Evolutionary conservation across 2,113 vertebrate species (phyloP).

Genomic region (Phalacrocorax carbo): DNA sequence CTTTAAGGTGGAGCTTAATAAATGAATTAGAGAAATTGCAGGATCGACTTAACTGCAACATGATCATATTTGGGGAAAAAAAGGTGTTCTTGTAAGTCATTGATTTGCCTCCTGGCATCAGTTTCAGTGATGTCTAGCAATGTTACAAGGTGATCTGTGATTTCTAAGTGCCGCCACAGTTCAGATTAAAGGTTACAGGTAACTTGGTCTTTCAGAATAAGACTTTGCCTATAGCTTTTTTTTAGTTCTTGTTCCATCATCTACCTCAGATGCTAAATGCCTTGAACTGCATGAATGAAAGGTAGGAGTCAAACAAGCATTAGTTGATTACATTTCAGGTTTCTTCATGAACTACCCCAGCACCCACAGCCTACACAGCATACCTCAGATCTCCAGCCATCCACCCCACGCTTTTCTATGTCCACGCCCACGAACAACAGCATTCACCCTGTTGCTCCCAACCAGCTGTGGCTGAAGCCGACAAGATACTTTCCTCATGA

Average conservation of each 20-base stretch:
- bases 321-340: neutral
- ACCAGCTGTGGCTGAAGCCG: neutral
- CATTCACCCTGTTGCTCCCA: neutral
- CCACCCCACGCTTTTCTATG: neutral
- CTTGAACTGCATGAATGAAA: neutral
- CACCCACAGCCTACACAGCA: neutral
- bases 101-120: slow-evolving; percentile 9
- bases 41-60: neutral
- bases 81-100: neutral
- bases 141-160: neutral
- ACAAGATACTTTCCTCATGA: neutral
- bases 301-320: neutral
- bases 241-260: neutral
- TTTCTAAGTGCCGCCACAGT: neutral
- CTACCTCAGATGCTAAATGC: neutral
- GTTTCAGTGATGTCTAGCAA: neutral
- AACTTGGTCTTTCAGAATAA: neutral
- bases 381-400: neutral
- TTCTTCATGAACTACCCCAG: neutral
- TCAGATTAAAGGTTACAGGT: neutral
- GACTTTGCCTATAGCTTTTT: neutral
- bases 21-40: neutral
- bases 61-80: neutral
- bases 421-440: neutral
- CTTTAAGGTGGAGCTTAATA: neutral